A percentile compares a stretch with the other conserved stretches of the same genome.
phyloP scores from a whole-genome alignment of 2,888 invertebrate species.

The Thyatira batis region DNA sequence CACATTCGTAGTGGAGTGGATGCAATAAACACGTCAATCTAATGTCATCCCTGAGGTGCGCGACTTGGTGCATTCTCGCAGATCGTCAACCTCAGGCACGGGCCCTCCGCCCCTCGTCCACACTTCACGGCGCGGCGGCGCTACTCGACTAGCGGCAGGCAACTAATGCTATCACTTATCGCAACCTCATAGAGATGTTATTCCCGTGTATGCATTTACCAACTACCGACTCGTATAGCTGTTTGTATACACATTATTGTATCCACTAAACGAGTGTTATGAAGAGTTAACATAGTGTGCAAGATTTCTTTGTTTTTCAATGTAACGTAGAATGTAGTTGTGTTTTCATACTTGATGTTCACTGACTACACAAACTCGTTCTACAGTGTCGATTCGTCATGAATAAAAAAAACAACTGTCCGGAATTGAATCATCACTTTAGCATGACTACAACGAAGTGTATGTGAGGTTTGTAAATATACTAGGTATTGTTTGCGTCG shows the following conservation, averaged over 20 bases:
- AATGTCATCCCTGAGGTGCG: conserved; percentile 61
- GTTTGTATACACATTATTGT: conserved; percentile 18
- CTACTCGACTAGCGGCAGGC: conserved; percentile 5
- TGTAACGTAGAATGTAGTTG: not conserved
- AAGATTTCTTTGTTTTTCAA: conserved; percentile 24
- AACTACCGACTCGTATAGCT: conserved; percentile 17
- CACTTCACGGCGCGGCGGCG: conserved; percentile 14
- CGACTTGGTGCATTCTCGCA: conserved; percentile 69
- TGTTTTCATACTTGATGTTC: not conserved
- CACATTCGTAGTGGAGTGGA: conserved; percentile 32
- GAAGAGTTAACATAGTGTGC: conserved; percentile 28
- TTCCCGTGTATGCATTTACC: conserved; percentile 25
- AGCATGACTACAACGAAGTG: conserved; percentile 38
- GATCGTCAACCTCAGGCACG: conserved; percentile 71
- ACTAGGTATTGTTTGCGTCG: not conserved
- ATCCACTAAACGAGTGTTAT: conserved; percentile 14
- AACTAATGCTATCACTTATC: conserved; percentile 34
- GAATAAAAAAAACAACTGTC: conserved; percentile 11
- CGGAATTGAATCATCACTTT: conserved; percentile 57
- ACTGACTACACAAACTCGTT: conserved; percentile 4
- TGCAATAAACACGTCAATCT: conserved; percentile 67
- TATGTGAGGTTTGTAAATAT: conserved; percentile 19
- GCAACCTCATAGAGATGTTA: conserved; percentile 46
- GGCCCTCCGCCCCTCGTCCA: conserved; percentile 44
- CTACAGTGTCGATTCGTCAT: conserved; percentile 13